phyloP scores from a whole-genome alignment of 2,888 invertebrate genomes.

The Quadriops clusia region DNA sequence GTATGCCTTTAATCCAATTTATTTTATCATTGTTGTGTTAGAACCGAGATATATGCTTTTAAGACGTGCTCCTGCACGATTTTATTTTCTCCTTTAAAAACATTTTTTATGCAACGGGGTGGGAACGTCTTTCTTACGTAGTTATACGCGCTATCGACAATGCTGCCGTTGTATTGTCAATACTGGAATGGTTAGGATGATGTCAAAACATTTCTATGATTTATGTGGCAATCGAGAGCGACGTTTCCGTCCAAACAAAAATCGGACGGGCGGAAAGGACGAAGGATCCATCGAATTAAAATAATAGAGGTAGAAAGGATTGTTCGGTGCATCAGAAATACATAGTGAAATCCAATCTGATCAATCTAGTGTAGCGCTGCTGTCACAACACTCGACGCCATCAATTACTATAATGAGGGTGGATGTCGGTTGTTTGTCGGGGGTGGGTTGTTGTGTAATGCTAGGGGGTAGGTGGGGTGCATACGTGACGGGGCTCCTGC shows the following conservation, averaged over 20 bases:
- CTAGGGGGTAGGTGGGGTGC: constrained; percentile 16
- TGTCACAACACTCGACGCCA: constrained; percentile 34
- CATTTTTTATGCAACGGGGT: no score
- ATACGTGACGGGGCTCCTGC: constrained; percentile 16
- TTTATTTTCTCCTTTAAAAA: no score
- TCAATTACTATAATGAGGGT: constrained; percentile 37
- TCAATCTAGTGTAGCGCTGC: constrained; percentile 33
- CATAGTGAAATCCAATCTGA: constrained; percentile 35
- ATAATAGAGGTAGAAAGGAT: constrained; percentile 5
- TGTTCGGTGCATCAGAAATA: no score
- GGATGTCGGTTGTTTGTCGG: constrained; percentile 23
- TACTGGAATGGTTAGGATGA: no score
- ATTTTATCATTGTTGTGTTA: constrained; percentile 39
- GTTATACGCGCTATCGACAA: no score
- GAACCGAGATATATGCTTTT: constrained; percentile 27
- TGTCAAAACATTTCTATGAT: no score
- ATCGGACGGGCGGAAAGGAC: no score
- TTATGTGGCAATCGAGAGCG: no score
- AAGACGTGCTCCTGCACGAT: no score
- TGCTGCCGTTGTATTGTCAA: no score
- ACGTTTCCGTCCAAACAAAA: no score
- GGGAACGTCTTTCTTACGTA: no score
- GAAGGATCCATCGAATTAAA: constrained; percentile 1
- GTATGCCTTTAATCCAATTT: constrained; percentile 39
- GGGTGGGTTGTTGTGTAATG: constrained; percentile 16